Conservation (phyloP, 2,888 invertebrate genomes). For the Epinotia demarniana region DNA sequence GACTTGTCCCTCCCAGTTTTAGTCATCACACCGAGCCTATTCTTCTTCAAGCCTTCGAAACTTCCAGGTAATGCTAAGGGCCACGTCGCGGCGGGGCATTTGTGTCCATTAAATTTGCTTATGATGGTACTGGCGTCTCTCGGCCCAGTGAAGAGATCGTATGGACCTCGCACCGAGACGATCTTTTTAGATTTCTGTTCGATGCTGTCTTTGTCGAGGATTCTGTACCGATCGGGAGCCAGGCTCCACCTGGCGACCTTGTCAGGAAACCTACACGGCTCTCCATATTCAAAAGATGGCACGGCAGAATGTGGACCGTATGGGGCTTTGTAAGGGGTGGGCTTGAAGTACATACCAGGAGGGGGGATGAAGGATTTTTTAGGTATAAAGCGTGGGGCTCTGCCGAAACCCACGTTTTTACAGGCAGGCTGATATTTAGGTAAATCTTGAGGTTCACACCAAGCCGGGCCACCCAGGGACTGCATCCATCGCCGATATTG, state of each 20-base stretch:
- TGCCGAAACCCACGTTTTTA: slow-evolving; percentile 53
- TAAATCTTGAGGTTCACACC: slow-evolving; percentile 14
- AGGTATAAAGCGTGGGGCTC: slow-evolving; percentile 59
- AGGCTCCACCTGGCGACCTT: slow-evolving; percentile 64
- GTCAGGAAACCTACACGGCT: slow-evolving; percentile 72
- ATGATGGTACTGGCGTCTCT: slow-evolving; percentile 80
- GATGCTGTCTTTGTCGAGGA: slow-evolving; percentile 68
- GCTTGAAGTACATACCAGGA: slow-evolving; percentile 72
- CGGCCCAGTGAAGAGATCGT: slow-evolving; percentile 79
- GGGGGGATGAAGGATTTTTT: slow-evolving; percentile 58
- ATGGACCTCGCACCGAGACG: slow-evolving; percentile 72
- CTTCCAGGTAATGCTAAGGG: slow-evolving; percentile 66
- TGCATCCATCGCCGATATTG: slow-evolving; percentile 8
- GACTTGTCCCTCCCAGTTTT: slow-evolving; percentile 66
- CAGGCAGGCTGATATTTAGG: slow-evolving; percentile 21
- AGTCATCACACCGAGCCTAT: slow-evolving; percentile 70
- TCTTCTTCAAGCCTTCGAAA: slow-evolving; percentile 66
- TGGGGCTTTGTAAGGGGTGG: slow-evolving; percentile 64
- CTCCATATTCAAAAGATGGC: slow-evolving; percentile 69
- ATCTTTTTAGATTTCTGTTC: slow-evolving; percentile 70
- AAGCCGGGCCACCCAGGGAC: slow-evolving; percentile 32
- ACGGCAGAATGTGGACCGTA: slow-evolving; percentile 69
- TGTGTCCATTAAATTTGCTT: slow-evolving; percentile 77
- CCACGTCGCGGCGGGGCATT: slow-evolving; percentile 68
- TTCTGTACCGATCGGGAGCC: slow-evolving; percentile 71